These are phyloP conservation scores for Callimico goeldii DNA, from an alignment of 2,797 vertebrate species.

Conservation along the genomic window DNA sequence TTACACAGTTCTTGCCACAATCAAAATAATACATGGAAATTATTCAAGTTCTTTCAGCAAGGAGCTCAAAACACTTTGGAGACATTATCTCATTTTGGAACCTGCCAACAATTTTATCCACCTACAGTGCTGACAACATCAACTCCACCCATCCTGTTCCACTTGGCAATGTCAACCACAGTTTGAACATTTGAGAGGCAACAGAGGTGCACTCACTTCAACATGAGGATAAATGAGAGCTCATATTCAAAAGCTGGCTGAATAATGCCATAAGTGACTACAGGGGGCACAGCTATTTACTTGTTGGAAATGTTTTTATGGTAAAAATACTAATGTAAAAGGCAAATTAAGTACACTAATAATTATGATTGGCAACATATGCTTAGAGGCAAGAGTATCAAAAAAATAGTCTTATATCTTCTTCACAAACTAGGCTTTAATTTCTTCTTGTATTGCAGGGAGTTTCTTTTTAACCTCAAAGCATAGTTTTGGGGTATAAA, in stretches of 20 bases:
- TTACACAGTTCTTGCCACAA: conserved; percentile 44
- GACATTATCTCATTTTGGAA: conserved; percentile 56
- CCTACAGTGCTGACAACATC: conserved; percentile 53
- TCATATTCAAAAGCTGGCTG: conserved; percentile 47
- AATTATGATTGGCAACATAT: conserved; percentile 50
- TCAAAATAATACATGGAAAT: conserved; percentile 68
- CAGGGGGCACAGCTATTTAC: conserved; percentile 40
- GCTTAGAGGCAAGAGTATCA: not conserved
- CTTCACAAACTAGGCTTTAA: not conserved
- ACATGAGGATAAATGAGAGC: conserved; percentile 38
- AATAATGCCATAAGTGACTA: not conserved
- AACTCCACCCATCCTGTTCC: conserved; percentile 71
- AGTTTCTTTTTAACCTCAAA: not conserved
- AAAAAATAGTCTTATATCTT: not conserved
- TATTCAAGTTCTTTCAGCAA: conserved; percentile 69
- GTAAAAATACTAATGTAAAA: conserved; percentile 63
- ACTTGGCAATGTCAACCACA: conserved; percentile 57
- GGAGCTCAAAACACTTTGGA: conserved; percentile 62
- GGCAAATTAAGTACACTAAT: conserved; percentile 62
- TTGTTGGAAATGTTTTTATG: conserved; percentile 49
- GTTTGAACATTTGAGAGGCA: conserved; percentile 39
- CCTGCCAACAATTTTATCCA: conserved; percentile 65
- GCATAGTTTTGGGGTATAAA: not conserved
- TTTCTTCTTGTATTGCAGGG: not conserved
- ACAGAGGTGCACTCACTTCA: conserved; percentile 53